Evolutionary conservation across 2,113 vertebrate species (phyloP).

Genomic region (Eudyptes chrysolophus): DNA sequence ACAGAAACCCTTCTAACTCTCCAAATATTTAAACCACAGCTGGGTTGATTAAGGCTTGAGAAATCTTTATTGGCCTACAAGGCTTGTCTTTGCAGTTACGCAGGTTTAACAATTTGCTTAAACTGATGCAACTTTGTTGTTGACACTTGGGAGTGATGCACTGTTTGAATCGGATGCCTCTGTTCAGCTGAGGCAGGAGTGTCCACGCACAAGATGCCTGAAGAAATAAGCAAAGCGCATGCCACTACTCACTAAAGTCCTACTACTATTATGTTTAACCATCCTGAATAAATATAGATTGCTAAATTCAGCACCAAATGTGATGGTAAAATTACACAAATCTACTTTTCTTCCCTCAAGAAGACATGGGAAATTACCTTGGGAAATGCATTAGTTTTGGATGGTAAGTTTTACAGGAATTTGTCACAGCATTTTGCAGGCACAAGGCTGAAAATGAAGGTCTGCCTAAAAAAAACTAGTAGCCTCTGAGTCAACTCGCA

Average conservation of each 20-base stretch:
- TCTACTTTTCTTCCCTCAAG: not conserved
- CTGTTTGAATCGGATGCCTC: not conserved
- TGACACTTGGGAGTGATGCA: not conserved
- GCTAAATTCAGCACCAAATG: not conserved
- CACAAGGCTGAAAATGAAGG: not conserved
- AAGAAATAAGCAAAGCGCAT: not conserved
- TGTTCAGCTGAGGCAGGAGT: not conserved
- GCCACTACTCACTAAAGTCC: not conserved
- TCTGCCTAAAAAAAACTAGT: not conserved
- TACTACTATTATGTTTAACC: not conserved
- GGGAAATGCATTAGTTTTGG: not conserved
- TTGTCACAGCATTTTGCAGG: not conserved
- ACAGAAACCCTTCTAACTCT: not conserved
- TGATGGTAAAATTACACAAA: not conserved
- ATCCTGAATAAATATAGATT: not conserved
- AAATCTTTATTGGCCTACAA: not conserved
- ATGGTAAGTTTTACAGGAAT: not conserved
- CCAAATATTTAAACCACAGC: not conserved
- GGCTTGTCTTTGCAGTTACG: not conserved
- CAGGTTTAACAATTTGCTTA: not conserved
- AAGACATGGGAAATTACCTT: not conserved
- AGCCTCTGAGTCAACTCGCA: not conserved
- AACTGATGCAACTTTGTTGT: not conserved
- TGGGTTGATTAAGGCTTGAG: not conserved
- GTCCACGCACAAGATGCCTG: not conserved